These are phyloP conservation scores for Saturnia pavonia DNA, from an alignment of 2,888 invertebrate genomes.

Conservation along the genomic window DNA sequence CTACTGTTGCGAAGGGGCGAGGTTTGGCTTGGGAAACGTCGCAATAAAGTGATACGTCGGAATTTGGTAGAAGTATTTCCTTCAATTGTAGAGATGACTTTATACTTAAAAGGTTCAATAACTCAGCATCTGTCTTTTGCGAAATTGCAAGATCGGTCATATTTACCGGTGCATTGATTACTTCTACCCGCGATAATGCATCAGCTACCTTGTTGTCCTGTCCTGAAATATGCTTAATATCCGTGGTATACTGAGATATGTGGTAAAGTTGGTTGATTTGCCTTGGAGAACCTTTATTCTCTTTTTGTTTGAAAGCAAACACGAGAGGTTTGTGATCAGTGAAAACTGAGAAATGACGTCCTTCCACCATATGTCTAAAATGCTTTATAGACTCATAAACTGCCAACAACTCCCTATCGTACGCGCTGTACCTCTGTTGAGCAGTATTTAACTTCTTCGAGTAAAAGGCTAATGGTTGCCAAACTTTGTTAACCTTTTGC, in stretches of 20 bases:
- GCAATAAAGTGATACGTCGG: no score
- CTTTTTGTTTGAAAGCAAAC: constrained; percentile 19
- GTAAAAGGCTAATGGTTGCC: constrained; percentile 26
- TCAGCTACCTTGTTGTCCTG: constrained; percentile 50
- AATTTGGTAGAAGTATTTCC: background rate
- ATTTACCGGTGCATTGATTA: constrained; percentile 25
- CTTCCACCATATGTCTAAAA: constrained; percentile 24
- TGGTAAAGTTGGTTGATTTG: constrained; percentile 23
- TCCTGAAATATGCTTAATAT: constrained; percentile 29
- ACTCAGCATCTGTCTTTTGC: constrained; percentile 30
- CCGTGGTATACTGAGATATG: constrained; percentile 26
- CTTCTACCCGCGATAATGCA: constrained; percentile 41
- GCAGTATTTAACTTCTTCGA: constrained; percentile 22
- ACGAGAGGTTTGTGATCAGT: constrained; percentile 26
- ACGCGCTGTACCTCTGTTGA: constrained; percentile 23
- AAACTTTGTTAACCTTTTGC: constrained; percentile 30
- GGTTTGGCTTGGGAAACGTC: background rate
- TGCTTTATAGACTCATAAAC: constrained; percentile 23
- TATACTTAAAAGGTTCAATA: constrained; percentile 22
- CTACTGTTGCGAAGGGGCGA: background rate
- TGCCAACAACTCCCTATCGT: constrained; percentile 26
- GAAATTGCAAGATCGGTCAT: constrained; percentile 24
- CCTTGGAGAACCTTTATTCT: constrained; percentile 20
- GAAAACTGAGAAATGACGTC: constrained; percentile 16
- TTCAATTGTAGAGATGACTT: constrained; percentile 22